A percentile compares a stretch with the other conserved stretches of the same genome.
phyloP scores from a whole-genome alignment of 2,797 vertebrate species.

The Macrochelys suwanniensis region DNA sequence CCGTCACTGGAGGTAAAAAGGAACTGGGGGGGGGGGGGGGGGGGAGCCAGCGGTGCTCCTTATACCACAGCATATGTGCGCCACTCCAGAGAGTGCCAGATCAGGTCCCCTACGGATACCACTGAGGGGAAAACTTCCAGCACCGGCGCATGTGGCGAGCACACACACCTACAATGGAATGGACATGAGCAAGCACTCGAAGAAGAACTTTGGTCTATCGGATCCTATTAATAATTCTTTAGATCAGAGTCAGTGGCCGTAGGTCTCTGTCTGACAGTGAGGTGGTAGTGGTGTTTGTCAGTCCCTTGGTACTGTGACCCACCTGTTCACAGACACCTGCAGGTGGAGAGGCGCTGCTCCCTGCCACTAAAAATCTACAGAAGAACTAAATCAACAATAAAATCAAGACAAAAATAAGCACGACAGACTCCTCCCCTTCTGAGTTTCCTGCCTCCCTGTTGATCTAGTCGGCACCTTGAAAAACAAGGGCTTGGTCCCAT shows the following conservation, averaged over 20 bases:
- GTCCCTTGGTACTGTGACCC: background rate
- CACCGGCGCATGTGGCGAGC: too few species aligned
- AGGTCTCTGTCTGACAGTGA: background rate
- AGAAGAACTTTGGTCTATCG: background rate
- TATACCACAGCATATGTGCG: too few species aligned
- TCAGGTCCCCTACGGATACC: too few species aligned
- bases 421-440: background rate
- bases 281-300: background rate
- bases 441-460: background rate
- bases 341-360: background rate
- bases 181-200: too few species aligned
- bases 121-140: too few species aligned
- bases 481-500: background rate
- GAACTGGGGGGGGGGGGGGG: too few species aligned
- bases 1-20: too few species aligned
- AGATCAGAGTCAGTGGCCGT: background rate
- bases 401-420: background rate
- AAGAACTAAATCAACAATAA: background rate
- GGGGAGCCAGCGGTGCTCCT: too few species aligned
- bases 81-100: too few species aligned
- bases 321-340: accelerated
- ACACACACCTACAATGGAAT: too few species aligned
- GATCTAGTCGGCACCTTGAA: background rate
- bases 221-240: background rate
- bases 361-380: background rate